These are phyloP conservation scores for Daphoenositta chrysoptera DNA, from an alignment of 2,113 vertebrate species.

Conservation along the genomic window DNA sequence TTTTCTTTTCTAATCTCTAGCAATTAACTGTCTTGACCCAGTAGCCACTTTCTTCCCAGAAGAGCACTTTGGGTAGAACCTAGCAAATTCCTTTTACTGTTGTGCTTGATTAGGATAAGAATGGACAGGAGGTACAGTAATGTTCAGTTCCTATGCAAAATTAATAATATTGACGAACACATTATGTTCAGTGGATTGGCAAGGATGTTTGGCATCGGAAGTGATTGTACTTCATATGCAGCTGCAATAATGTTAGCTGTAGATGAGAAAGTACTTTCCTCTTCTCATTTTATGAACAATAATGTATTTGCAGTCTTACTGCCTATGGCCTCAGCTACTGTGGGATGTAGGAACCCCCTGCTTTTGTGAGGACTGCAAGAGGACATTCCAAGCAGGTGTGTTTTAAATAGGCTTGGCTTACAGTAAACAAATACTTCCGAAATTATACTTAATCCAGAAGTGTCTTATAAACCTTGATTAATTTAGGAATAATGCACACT, in stretches of 20 bases:
- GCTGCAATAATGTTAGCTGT: not conserved
- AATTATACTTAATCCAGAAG: not conserved
- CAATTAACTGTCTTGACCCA: not conserved
- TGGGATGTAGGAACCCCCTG: not conserved
- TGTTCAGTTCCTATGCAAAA: not conserved
- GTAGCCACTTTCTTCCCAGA: not conserved
- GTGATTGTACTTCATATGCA: not conserved
- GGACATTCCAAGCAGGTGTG: no score
- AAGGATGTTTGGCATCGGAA: not conserved
- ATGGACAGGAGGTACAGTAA: not conserved
- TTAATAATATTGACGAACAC: not conserved
- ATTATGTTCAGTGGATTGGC: not conserved
- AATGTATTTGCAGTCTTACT: not conserved
- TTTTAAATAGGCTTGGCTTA: not conserved
- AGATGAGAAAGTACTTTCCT: not conserved
- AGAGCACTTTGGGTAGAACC: not conserved
- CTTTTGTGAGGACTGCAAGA: not conserved
- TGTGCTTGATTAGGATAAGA: not conserved
- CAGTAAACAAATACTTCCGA: not conserved
- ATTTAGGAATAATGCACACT: not conserved
- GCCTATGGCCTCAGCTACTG: not conserved
- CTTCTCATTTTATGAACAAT: not conserved
- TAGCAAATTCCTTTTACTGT: not conserved
- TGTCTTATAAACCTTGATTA: not conserved
- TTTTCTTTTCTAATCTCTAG: not conserved